Percentiles rank a stretch among this genome's conserved stretches.
These are phyloP conservation scores for Iselma pallidipennis DNA, from an alignment of 2,888 invertebrate species.

Conservation along the genomic window DNA sequence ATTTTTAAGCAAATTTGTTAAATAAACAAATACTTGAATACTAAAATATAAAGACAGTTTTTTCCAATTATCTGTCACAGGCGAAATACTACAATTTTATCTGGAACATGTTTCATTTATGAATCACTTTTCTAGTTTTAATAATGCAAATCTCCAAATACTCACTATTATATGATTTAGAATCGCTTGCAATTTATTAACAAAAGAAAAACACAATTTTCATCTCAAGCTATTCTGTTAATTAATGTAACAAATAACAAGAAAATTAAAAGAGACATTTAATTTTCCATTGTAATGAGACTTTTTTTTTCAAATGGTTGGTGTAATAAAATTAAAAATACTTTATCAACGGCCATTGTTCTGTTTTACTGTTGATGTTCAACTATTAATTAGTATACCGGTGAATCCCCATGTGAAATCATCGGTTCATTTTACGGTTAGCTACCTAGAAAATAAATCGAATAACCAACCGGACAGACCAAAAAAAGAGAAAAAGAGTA, in stretches of 20 bases:
- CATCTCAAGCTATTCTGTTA: no score
- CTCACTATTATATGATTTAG: no score
- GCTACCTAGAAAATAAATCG: neutral
- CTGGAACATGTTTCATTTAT: neutral
- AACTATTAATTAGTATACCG: neutral
- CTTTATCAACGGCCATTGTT: neutral
- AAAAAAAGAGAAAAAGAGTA: neutral
- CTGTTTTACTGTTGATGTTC: neutral
- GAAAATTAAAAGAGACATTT: neutral
- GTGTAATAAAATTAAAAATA: neutral
- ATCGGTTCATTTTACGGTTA: neutral
- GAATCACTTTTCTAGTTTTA: neutral
- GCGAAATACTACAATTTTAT: neutral
- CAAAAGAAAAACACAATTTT: no score
- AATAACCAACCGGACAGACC: neutral
- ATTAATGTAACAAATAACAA: no score
- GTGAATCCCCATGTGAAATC: neutral
- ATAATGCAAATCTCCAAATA: neutral
- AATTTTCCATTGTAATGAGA: no score
- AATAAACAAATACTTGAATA: no score
- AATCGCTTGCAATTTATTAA: no score
- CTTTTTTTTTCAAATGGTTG: no score
- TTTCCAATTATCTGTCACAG: neutral
- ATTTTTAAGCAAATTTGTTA: no score
- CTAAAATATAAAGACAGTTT: no score